Conservation (phyloP, 2,797 vertebrate species). For the Thunnus albacares region DNA sequence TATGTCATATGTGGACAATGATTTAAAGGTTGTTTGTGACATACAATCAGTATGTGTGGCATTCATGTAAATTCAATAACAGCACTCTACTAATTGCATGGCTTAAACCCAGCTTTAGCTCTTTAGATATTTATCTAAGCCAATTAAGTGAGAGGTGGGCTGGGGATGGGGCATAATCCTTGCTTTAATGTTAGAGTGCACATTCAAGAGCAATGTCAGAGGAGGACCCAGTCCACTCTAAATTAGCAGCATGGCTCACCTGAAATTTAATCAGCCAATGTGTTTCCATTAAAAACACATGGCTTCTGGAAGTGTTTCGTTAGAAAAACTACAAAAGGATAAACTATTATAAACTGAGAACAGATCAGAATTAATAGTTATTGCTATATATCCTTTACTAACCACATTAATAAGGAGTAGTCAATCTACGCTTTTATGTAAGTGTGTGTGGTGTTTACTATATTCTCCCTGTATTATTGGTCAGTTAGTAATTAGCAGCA, state of each 20-base stretch:
- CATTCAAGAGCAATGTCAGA: slow-evolving; percentile 63
- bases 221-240: slow-evolving; percentile 34
- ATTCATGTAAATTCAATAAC: slow-evolving; percentile 81
- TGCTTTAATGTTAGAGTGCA: slow-evolving; percentile 70
- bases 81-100: slow-evolving; percentile 74
- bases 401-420: slow-evolving; percentile 12
- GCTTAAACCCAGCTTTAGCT: slow-evolving; percentile 78
- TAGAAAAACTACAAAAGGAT: slow-evolving; percentile 23
- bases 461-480: background rate
- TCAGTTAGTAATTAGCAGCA: no score
- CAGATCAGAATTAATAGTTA: slow-evolving; percentile 8
- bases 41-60: slow-evolving; percentile 58
- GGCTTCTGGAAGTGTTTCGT: slow-evolving; percentile 11
- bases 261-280: background rate
- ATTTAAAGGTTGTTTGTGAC: slow-evolving; percentile 78
- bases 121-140: slow-evolving; percentile 83
- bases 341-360: background rate
- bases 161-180: slow-evolving; percentile 67
- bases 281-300: background rate
- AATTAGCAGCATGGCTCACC: slow-evolving; percentile 35
- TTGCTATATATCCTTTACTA: background rate
- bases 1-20: slow-evolving; percentile 50
- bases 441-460: background rate
- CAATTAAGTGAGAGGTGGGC: slow-evolving; percentile 74
- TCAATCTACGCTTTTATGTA: slow-evolving; percentile 1